Conservation (phyloP, 1,140 invertebrate genomes). For the Agrilus planipennis region DNA sequence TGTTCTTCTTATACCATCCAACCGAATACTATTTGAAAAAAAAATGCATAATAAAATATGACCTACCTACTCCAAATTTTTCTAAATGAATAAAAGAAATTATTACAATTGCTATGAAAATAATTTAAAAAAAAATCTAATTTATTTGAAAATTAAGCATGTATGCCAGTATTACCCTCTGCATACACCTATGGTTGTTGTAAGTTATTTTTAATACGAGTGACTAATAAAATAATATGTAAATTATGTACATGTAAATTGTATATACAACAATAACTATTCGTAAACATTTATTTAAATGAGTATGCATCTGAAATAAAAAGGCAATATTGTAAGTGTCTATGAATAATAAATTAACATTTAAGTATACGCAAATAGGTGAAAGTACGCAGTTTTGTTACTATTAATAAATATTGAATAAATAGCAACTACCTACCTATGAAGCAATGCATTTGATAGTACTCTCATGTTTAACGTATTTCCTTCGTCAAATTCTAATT, state of each 20-base stretch:
- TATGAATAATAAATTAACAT: neutral
- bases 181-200: too few relatives aligned
- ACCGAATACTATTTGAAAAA: too few relatives aligned
- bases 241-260: constrained; percentile 44
- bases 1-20: constrained; percentile 43
- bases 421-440: constrained; percentile 32
- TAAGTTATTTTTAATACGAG: too few relatives aligned
- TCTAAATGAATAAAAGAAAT: too few relatives aligned
- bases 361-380: neutral
- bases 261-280: constrained; percentile 44
- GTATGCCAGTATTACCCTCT: too few relatives aligned
- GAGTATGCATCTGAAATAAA: constrained; percentile 48
- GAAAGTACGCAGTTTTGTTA: neutral
- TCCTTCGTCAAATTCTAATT: constrained; percentile 36
- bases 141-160: neutral
- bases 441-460: constrained; percentile 39
- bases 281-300: constrained; percentile 44
- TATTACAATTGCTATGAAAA: too few relatives aligned
- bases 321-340: constrained; percentile 40
- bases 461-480: constrained; percentile 36
- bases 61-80: too few relatives aligned
- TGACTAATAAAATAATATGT: too few relatives aligned
- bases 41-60: too few relatives aligned
- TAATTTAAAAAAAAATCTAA: neutral
- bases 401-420: constrained; percentile 6